Evolutionary conservation across 2,113 vertebrate genomes (phyloP), one percentile per base, ranked within the genome.

Genomic region (Pyxicephalus adspersus): DNA sequence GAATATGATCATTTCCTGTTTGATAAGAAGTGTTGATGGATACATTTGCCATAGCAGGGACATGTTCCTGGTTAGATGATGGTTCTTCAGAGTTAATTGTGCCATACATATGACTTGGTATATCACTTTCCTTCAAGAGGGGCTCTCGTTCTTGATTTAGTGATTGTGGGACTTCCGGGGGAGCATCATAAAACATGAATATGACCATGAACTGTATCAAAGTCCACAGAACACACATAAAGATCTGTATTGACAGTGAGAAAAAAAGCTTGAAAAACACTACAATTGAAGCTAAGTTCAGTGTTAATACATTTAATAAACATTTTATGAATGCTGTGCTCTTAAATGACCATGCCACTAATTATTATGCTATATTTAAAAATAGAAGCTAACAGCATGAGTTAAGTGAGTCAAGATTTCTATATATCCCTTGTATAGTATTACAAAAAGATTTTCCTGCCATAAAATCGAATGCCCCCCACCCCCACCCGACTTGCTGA

Each of bases 181-280:
- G 88, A 9, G 94, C 83, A 84, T 95, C 94, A 85, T 90, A 92
- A 90, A 93, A 95, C 92, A 95, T 90, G 75, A 90, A 87, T 57
- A 92, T 28, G 20, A 95, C 91, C 0, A 85, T 85, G 5, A 94
- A 51, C 83, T 95, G 93, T 25, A 95, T 88, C 29, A 95, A 88
- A 76, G 88, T 80, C 94, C 94, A 95, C 76, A 95, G 84, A 28
- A 89, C 25, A 76, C 92, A 95, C 94, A 95, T 95, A 81, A 95
- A 95, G 73, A 95, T 80, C 94, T 95, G 87, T 7, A 51, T 83
- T 31, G 19, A 26, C 19, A 34, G 28, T 29, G 57, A 31, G n/a
- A n/a, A 22, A 31, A 28, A 15, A 11, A 11, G 29, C 19, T 28
- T 1, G n/a, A 61, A 26, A 71, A 28, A 34, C 3, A 6, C 3